phyloP scores from a whole-genome alignment of 2,888 invertebrate species.

The Troides helena region DNA sequence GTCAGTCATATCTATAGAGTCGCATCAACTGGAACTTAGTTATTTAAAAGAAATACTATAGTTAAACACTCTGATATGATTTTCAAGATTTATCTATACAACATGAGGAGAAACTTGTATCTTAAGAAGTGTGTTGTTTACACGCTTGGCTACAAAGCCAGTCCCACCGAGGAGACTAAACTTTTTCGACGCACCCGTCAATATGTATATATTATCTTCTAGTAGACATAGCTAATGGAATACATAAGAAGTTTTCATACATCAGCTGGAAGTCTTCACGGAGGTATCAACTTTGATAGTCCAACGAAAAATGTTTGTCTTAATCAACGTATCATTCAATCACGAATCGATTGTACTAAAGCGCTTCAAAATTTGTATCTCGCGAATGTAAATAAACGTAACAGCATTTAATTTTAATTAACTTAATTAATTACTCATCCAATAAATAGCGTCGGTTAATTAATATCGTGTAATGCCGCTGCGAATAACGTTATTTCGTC shows the following conservation, averaged over 20 bases:
- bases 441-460: constrained; percentile 3
- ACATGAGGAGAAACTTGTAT: too few species aligned
- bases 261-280: too few species aligned
- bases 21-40: constrained; percentile 33
- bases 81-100: not conserved
- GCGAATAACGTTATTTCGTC: not conserved
- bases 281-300: too few species aligned
- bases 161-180: constrained; percentile 26
- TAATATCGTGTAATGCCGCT: not conserved
- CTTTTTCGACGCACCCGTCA: constrained; percentile 35
- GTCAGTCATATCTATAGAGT: constrained; percentile 47
- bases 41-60: not conserved
- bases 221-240: too few species aligned
- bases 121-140: not conserved
- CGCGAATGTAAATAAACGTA: not conserved
- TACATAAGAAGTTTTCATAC: too few species aligned
- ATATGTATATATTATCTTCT: too few species aligned
- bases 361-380: too few species aligned
- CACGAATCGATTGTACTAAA: too few species aligned
- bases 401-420: not conserved
- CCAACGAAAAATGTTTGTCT: too few species aligned
- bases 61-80: not conserved
- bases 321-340: too few species aligned
- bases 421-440: constrained; percentile 3
- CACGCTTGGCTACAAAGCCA: not conserved